A percentile compares a stretch with the other conserved stretches of the same genome.
Conservation (phyloP, 2,888 invertebrate species). For the Zygogramma bicolorata region DNA sequence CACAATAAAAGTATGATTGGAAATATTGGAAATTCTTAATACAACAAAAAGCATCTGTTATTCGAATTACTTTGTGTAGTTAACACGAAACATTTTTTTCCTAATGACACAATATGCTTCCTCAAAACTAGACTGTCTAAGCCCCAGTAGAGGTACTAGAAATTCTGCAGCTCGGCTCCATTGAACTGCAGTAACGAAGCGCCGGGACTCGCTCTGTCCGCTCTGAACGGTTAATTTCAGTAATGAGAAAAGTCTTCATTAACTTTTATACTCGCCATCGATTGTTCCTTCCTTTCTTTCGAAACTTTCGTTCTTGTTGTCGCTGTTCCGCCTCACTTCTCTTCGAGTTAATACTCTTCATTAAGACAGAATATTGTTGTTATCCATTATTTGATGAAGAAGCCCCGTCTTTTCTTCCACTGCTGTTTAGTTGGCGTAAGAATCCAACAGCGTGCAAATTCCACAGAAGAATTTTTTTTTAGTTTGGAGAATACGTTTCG, state of each 20-base stretch:
- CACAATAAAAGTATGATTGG: no score
- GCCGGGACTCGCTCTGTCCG: not conserved
- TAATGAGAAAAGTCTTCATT: conserved; percentile 16
- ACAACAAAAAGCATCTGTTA: no score
- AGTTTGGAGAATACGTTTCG: not conserved
- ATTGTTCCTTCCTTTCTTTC: conserved; percentile 13
- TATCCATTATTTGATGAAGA: not conserved
- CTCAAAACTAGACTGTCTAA: no score
- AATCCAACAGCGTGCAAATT: not conserved
- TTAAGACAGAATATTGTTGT: not conserved
- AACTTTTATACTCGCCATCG: not conserved
- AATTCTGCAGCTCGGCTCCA: not conserved
- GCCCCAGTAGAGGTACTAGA: not conserved
- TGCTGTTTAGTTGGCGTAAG: not conserved
- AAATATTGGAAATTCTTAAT: no score
- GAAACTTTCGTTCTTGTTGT: not conserved
- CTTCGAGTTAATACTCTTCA: not conserved
- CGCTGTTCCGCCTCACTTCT: not conserved
- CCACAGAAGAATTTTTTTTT: not conserved
- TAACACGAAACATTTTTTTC: no score
- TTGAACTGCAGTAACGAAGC: not conserved
- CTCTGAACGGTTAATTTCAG: conserved; percentile 2
- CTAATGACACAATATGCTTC: no score
- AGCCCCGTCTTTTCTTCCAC: not conserved
- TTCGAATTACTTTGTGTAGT: no score